phyloP scores from a whole-genome alignment of 2,797 vertebrate species.

The Fundulus diaphanus region DNA sequence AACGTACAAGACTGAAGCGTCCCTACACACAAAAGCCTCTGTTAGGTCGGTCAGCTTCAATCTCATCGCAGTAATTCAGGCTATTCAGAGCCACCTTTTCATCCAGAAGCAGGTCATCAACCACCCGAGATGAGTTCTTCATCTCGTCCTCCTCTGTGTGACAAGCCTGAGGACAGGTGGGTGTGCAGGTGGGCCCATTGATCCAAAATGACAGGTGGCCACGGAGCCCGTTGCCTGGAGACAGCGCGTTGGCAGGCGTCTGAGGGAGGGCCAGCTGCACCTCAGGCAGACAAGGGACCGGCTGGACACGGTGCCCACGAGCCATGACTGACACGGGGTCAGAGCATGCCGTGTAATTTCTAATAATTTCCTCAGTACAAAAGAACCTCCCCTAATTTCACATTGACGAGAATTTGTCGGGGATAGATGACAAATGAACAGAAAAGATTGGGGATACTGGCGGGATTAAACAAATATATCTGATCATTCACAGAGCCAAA shows the following conservation, averaged over 20 bases:
- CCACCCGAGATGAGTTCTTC: conserved; percentile 40
- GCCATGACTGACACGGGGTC: conserved; percentile 49
- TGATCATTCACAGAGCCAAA: not conserved
- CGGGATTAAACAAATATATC: not conserved
- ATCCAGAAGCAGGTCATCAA: conserved; percentile 67
- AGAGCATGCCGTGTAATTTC: conserved; percentile 32
- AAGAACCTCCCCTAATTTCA: conserved; percentile 16
- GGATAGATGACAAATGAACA: not conserved
- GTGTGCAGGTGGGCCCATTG: conserved; percentile 76
- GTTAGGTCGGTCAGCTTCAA: conserved; percentile 40
- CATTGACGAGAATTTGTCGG: conserved; percentile 12
- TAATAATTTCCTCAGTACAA: conserved; percentile 51
- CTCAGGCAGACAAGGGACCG: conserved; percentile 55
- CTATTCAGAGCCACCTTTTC: conserved; percentile 46
- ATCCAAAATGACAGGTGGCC: conserved; percentile 76
- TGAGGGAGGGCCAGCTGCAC: conserved; percentile 62
- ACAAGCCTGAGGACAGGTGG: conserved; percentile 75
- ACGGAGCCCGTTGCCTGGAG: conserved; percentile 67
- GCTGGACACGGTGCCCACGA: conserved; percentile 42
- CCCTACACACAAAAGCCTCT: conserved; percentile 26
- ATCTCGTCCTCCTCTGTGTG: conserved; percentile 32
- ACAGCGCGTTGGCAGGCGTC: conserved; percentile 71
- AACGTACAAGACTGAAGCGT: conserved; percentile 30
- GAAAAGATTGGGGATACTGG: not conserved
- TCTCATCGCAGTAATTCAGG: conserved; percentile 50